Base-by-base conservation (phyloP, 2,113 vertebrate genomes). In the Chascanopsetta lugubris region DNA sequence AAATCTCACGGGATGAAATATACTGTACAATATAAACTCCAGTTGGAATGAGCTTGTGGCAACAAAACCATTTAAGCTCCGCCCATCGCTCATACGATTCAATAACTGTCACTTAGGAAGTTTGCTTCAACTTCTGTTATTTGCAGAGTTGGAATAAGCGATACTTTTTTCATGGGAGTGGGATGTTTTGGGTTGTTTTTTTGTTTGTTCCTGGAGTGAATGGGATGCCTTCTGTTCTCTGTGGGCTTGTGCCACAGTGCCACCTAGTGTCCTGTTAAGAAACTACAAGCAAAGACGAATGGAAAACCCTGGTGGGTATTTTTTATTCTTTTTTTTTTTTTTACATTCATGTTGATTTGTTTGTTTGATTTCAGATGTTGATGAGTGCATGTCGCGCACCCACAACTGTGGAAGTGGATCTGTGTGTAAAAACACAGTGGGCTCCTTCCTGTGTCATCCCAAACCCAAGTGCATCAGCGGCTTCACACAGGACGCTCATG, bases 391-490 rank as follows among this genome's bases (percentile, higher is more conserved):
- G 25, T 47, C 43, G 36, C 88, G 80, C 47, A 93, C 79, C 0
- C 94, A 96, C 42, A 90, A 85, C 74, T 98, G 96, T 69, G 92
- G 90, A 5, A 29, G 64, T 1, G 93, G 94, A 76, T 89, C 90
- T 2, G 58, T 88, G 27, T 98, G 96, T 80, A 92, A 93, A 85
- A 98, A 98, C 82, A 96, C 93, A 0, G 68, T 86, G 38, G 96
- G 96, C 1, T 97, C 96, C 0, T 98, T 97, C 88, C 89, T 83
- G 74, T 98, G 96, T 59, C 91, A 88, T 58, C 81, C 91, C 0
- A 93, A 92, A 73, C 93, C 93, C 2, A 93, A 92, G 75, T 98
- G 96, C 76, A 90, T 96, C 87, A 92, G 92, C 0, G 96, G 96
- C 1, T 97, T 98, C 87, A 89, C 94, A 22, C 94, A 94, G 60